Evolutionary conservation across 1,140 invertebrate genomes (phyloP).

Genomic region (Rhagoletis pomonella): DNA sequence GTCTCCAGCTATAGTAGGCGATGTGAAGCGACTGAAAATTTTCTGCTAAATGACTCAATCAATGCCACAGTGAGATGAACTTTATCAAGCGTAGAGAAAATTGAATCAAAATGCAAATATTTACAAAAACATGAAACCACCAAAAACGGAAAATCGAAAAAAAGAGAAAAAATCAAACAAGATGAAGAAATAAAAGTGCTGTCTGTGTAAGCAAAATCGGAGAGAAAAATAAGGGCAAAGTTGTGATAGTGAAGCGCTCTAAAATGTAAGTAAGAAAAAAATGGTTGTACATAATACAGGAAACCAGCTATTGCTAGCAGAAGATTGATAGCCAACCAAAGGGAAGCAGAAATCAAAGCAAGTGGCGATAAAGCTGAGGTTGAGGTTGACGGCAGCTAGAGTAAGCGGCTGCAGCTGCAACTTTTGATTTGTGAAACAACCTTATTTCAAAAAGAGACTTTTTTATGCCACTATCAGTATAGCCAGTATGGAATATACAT

Average conservation of each 20-base stretch:
- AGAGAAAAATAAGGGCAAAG: background rate
- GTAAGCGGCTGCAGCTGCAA: background rate
- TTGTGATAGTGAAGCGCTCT: background rate
- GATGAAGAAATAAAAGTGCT: slow-evolving; percentile 26
- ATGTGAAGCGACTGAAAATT: background rate
- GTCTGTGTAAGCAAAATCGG: background rate
- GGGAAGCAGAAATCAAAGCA: slow-evolving; percentile 34
- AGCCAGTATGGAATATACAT: too few species aligned
- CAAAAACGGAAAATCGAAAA: background rate
- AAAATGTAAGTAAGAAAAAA: slow-evolving; percentile 16
- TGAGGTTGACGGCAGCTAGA: background rate
- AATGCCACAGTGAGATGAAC: slow-evolving; percentile 16
- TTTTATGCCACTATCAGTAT: background rate
- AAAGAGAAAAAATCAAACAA: background rate
- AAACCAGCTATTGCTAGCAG: background rate
- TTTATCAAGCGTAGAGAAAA: slow-evolving; percentile 34
- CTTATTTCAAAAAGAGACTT: slow-evolving; percentile 7
- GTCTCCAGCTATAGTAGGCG: background rate
- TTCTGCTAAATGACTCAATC: slow-evolving; percentile 43
- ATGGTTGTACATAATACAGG: background rate
- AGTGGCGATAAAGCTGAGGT: background rate
- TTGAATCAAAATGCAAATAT: slow-evolving; percentile 50
- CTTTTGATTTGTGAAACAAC: slow-evolving; percentile 30
- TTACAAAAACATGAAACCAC: background rate
- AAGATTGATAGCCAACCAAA: slow-evolving; percentile 35